Percentiles rank a stretch among this genome's conserved stretches.
These are phyloP conservation scores for Clarias laeviceps DNA, from an alignment of 2,797 vertebrate genomes.

Conservation along the genomic window DNA sequence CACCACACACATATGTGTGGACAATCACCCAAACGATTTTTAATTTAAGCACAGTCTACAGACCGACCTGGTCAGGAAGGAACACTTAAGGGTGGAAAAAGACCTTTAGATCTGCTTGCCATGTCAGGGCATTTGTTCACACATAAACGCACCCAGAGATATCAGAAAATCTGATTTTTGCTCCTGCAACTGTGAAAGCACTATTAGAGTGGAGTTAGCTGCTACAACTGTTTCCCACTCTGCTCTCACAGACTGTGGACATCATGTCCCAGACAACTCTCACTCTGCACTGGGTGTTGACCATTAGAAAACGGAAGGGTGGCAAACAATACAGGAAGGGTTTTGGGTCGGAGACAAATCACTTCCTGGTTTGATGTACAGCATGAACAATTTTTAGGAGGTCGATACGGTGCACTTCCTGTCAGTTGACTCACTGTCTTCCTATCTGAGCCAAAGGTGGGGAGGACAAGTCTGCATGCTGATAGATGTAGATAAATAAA, in stretches of 20 bases:
- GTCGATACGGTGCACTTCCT: constrained; percentile 62
- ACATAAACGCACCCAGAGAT: constrained; percentile 27
- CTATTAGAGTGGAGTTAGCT: background rate
- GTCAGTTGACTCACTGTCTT: constrained; percentile 72
- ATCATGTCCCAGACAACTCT: constrained; percentile 31
- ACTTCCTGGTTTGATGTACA: constrained; percentile 51
- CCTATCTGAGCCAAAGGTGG: constrained; percentile 52
- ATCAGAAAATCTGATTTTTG: background rate
- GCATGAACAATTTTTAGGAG: constrained; percentile 29
- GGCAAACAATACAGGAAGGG: constrained; percentile 49
- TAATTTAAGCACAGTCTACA: constrained; percentile 40
- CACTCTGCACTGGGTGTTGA: constrained; percentile 52
- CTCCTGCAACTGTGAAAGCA: constrained; percentile 9
- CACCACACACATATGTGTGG: constrained; percentile 39
- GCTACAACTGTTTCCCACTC: background rate
- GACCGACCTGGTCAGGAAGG: constrained; percentile 37
- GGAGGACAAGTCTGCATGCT: constrained; percentile 30
- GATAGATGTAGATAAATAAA: constrained; percentile 19
- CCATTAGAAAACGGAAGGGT: constrained; percentile 52
- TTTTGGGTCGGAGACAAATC: constrained; percentile 51
- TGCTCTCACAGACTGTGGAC: background rate
- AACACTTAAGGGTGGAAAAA: constrained; percentile 6
- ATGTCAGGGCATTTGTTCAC: background rate
- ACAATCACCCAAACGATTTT: constrained; percentile 38
- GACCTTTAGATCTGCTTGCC: background rate